These are phyloP conservation scores for Pseudococcus viburni DNA, from an alignment of 2,888 invertebrate species.

Conservation along the genomic window DNA sequence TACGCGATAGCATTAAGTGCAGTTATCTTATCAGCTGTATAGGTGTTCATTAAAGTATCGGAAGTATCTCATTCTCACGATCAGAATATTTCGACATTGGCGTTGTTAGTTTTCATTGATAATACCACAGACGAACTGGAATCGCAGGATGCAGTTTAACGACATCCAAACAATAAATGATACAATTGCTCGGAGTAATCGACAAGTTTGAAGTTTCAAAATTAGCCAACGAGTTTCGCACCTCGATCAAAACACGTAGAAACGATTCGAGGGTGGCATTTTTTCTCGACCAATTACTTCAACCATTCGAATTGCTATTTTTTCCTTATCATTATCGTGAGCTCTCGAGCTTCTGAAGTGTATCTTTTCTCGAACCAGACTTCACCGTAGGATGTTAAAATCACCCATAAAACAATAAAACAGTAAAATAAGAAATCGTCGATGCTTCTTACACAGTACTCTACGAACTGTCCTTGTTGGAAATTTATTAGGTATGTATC, in stretches of 20 bases:
- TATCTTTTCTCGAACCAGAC: neutral
- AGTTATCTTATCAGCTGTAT: slow-evolving; percentile 22
- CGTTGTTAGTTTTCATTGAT: slow-evolving; percentile 24
- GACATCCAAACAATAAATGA: neutral
- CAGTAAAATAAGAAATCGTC: slow-evolving; percentile 20
- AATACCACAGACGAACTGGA: neutral
- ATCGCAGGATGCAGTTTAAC: neutral
- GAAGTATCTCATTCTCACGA: slow-evolving; percentile 11
- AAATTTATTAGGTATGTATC: slow-evolving; percentile 42
- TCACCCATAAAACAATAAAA: slow-evolving; percentile 52
- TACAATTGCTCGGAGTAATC: neutral
- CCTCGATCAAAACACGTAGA: neutral
- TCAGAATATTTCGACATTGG: slow-evolving; percentile 26
- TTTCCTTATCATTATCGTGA: neutral
- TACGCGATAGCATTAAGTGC: neutral
- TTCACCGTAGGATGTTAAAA: neutral
- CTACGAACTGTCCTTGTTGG: slow-evolving; percentile 18
- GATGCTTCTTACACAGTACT: neutral
- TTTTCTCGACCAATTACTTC: neutral
- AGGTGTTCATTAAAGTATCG: slow-evolving; percentile 52
- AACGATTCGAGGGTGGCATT: neutral
- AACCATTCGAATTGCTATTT: neutral
- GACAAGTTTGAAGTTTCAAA: neutral
- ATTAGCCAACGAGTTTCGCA: neutral
- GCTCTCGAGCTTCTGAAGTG: slow-evolving; percentile 1